Conservation (phyloP, 2,888 invertebrate species). For the Mactromeris polynyma region DNA sequence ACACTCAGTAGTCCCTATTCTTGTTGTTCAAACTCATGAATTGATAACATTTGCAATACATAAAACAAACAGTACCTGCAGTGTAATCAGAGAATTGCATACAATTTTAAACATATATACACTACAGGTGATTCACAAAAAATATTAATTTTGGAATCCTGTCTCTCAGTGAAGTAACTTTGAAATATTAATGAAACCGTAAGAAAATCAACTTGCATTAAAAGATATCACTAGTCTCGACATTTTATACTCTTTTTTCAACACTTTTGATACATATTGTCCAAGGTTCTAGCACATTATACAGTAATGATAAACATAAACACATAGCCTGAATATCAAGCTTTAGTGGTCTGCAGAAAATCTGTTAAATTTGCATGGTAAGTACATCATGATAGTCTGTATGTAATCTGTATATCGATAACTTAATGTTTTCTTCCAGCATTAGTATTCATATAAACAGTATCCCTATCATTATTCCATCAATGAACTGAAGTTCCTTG, state of each 20-base stretch:
- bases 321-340: neutral
- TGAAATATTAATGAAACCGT: neutral
- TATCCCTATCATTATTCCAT: slow-evolving; percentile 7
- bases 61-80: neutral
- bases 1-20: neutral
- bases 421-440: neutral
- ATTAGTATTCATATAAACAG: neutral
- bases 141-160: neutral
- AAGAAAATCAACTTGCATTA: neutral
- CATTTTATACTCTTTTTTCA: neutral
- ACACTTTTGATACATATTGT: neutral
- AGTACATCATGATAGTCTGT: neutral
- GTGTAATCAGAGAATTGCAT: neutral
- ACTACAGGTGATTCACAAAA: neutral
- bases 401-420: neutral
- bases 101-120: neutral
- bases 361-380: neutral
- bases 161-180: too few relatives aligned
- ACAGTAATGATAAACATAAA: neutral
- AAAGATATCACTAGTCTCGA: neutral
- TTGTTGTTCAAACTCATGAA: too few relatives aligned
- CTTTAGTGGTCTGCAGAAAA: neutral
- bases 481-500: neutral
- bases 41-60: neutral
- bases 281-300: neutral